Base-by-base conservation (phyloP, 2,888 invertebrate species). In the Papilio protenor region DNA sequence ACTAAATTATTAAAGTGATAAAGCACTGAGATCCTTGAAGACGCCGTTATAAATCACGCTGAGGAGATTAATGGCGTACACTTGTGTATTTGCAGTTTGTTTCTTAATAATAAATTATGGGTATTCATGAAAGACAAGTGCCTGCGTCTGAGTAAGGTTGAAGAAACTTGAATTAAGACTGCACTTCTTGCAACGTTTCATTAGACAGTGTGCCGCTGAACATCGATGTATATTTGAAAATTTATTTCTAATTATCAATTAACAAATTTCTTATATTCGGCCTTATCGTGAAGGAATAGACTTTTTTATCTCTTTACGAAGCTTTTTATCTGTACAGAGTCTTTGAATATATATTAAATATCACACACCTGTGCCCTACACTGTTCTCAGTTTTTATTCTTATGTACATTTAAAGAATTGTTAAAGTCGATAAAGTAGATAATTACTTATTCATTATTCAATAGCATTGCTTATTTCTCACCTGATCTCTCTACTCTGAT, bases 1-100 rank as follows among this genome's bases (percentile, higher is more conserved):
- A 75, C 66, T 75, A 40, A 75, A 47, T 75, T 75, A 75, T 75
- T 75, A 66, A 75, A 75, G 64, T 52, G 33, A 69, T 12, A 75
- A 66, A 47, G 74, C 74, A 52, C 66, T 64, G 75, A 75, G 52
- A 75, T 75, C 66, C 49, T 66, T 47, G 52, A 64, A 47, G 61
- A 59, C 45, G 47, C 75, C 61, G 66, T 66, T 52, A 75, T 64
- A 75, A 52, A 52, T 75, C 75, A 66, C 75, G 33, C 33, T 52
- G 64, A 33, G n/a, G 33, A 66, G 66, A 66, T 75, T 75, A 75
- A 47, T 75, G 49, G 12, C 27, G 55, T 66, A 16, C 55, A 70
- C 49, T 70, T 33, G 75, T 76, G 33, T 76, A 70, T 76, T 76
- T 76, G 69, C 55, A 45, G 57, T 70, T 49, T 71, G 71, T 52